Evolutionary conservation across 2,113 vertebrate genomes (phyloP), one percentile per base, ranked within the genome.

Genomic region (Ceuthmochares aereus): DNA sequence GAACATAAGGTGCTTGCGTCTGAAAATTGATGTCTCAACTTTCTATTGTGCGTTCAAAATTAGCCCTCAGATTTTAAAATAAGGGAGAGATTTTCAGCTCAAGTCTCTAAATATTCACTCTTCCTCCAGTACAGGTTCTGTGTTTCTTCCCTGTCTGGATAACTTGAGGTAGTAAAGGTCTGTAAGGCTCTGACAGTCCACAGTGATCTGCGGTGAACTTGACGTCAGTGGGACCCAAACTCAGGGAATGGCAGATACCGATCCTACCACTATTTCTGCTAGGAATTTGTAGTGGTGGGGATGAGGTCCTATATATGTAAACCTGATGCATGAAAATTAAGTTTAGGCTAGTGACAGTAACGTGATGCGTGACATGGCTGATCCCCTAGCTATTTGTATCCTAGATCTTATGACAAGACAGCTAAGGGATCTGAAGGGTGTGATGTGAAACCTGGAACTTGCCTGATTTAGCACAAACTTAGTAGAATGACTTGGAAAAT

Each of bases 281-380:
- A 13, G 56, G 25, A 3, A 2, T 23, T 73, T 18, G 34, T 37
- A 11, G 8, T 2, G 32, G 29, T 32, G 14, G 54, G 63, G 68
- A 1, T 55, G 43, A 54, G 60, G 87, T 49, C 29, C 62, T 15
- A 0, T 4, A 2, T 21, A 19, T 15, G 8, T 58, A 26, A 26
- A 66, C 43, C 3, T 55, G 56, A 37, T 45, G 22, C 37, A 74
- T 25, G 67, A 45, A 25, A 26, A 70, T 69, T 2, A 26, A 37
- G 10, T 59, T 76, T 7, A 32, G 74, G 68, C 59, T 59, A 30
- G 43, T 10, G 68, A 37, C 58, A 36, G 58, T 11, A 21, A 66
- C 4, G 59, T 26, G 77, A 84, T 59, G 7, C 0, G 0, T 51
- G 67, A 22, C 0, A 1, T 49, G 37, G 54, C 5, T 87, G 88